Percentiles rank a stretch among this genome's conserved stretches.
These are phyloP conservation scores for Rhipidura dahli DNA, from an alignment of 2,113 vertebrate species.

Conservation along the genomic window DNA sequence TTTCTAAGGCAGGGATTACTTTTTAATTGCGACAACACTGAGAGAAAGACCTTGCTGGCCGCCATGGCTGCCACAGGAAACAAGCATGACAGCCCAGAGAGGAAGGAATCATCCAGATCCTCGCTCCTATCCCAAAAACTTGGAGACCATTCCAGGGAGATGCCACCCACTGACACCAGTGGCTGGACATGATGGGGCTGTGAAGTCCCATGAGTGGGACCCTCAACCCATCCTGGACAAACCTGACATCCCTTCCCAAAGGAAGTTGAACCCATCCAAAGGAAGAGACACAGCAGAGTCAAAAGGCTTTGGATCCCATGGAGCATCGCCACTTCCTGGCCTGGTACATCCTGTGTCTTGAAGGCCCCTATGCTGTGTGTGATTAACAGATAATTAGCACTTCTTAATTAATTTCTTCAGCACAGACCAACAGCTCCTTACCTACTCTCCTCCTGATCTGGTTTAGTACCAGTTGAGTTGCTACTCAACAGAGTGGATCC, in stretches of 20 bases:
- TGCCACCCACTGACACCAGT: rapidly evolving
- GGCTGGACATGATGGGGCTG: rapidly evolving
- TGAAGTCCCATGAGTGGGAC: rapidly evolving
- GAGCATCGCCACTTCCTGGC: neutral
- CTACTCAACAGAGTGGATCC: rapidly evolving
- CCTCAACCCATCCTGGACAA: rapidly evolving
- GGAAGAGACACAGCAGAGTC: neutral
- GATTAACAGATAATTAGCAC: constrained; percentile 3
- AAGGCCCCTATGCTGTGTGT: rapidly evolving
- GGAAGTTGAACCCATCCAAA: rapidly evolving
- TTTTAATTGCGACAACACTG: neutral
- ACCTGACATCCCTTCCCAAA: neutral
- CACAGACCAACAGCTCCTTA: neutral
- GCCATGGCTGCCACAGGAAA: neutral
- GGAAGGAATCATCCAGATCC: neutral
- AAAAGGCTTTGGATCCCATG: neutral
- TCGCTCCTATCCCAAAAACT: neutral
- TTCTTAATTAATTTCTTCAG: neutral
- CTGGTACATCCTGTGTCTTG: neutral
- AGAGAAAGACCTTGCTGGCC: neutral
- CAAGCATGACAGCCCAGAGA: neutral
- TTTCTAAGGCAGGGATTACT: neutral
- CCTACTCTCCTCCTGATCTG: neutral
- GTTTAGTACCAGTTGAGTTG: neutral
- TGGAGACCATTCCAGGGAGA: neutral